phyloP scores from a whole-genome alignment of 92 coral and sea anemone species.

The Umimayanthus kanabou region DNA sequence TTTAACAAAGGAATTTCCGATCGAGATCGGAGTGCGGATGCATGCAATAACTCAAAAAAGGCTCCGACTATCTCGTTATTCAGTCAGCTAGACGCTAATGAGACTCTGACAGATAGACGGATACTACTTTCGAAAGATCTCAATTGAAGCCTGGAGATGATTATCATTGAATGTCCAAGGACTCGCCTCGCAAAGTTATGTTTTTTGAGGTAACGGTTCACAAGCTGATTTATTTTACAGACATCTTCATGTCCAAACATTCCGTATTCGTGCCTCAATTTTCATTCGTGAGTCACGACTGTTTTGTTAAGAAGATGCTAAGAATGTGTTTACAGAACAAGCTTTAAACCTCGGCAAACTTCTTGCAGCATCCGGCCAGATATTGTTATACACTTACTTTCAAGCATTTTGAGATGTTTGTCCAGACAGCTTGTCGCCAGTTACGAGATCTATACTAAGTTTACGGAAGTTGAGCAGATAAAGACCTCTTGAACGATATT shows the following conservation, averaged over 20 bases:
- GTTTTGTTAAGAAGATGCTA: not conserved
- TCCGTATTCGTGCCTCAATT: not conserved
- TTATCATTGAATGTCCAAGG: not conserved
- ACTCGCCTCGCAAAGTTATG: not conserved
- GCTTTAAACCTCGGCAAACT: not conserved
- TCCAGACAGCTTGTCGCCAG: constrained; percentile 32
- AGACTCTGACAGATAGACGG: not conserved
- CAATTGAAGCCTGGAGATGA: not conserved
- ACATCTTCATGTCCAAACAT: not conserved
- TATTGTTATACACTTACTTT: not conserved
- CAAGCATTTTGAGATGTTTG: not conserved
- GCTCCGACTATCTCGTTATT: not conserved
- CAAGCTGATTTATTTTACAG: not conserved
- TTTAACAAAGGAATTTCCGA: not conserved
- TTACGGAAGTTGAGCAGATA: constrained; percentile 14
- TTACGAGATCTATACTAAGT: not conserved
- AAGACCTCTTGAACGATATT: not conserved
- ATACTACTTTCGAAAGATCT: not conserved
- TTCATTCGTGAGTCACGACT: not conserved
- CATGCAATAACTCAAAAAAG: too few species aligned
- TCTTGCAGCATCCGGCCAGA: constrained; percentile 8
- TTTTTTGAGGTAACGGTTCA: not conserved
- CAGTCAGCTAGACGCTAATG: not conserved
- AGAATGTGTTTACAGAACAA: not conserved
- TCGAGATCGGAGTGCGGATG: not conserved